These are phyloP conservation scores for Parazoanthus swiftii DNA, from an alignment of 92 coral and sea anemone genomes.

Conservation along the genomic window DNA sequence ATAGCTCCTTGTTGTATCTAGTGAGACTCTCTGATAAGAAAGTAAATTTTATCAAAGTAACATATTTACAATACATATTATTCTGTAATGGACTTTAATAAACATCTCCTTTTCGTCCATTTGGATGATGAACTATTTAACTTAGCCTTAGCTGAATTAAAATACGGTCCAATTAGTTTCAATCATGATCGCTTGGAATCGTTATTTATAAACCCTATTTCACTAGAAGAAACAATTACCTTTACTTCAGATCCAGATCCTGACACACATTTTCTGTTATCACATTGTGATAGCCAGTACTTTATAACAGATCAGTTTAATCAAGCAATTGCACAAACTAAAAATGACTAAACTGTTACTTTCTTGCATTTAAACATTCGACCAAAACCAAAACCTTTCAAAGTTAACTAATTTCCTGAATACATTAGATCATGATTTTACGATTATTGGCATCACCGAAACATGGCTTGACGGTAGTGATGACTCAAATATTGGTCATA, in stretches of 20 bases:
- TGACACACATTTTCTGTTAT: not conserved
- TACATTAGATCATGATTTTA: constrained; percentile 2
- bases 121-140: constrained; percentile 3
- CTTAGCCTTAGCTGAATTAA: constrained; percentile 3
- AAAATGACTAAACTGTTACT: not conserved
- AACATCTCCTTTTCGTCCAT: not conserved
- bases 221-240: not conserved
- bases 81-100: not conserved
- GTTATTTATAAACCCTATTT: not conserved
- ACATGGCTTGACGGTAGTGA: constrained; percentile 33
- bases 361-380: constrained; percentile 14
- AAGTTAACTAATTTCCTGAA: constrained; percentile 18
- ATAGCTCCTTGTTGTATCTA: not conserved
- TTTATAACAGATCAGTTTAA: constrained; percentile 37
- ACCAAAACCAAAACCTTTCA: not conserved
- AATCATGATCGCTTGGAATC: not conserved
- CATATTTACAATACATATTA: not conserved
- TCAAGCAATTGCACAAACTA: constrained; percentile 21
- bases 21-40: too few relatives aligned
- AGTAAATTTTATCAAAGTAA: too few relatives aligned
- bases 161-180: not conserved
- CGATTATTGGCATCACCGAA: constrained; percentile 31
- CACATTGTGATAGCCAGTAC: constrained; percentile 9
- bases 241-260: not conserved
- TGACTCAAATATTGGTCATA: not conserved